Conservation (phyloP, 2,888 invertebrate species). For the Leucoma salicis region DNA sequence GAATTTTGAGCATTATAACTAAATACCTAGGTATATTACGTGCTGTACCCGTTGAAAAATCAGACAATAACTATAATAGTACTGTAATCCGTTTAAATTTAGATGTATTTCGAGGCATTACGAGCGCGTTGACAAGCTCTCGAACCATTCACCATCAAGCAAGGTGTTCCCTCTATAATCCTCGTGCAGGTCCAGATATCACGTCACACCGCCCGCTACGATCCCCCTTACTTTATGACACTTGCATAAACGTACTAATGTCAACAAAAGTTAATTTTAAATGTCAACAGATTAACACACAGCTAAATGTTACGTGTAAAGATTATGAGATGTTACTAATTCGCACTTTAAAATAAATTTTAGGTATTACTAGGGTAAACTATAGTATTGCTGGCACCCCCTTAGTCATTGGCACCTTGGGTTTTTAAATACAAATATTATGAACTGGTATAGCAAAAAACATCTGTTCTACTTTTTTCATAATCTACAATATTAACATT, state of each 20-base stretch:
- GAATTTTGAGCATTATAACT: no score
- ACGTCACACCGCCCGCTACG: conserved; percentile 57
- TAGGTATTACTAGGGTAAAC: no score
- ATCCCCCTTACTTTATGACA: conserved; percentile 45
- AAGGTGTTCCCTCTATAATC: conserved; percentile 70
- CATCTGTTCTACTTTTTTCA: no score
- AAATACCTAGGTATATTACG: no score
- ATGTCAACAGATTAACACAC: conserved; percentile 63
- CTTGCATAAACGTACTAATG: conserved; percentile 50
- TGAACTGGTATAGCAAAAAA: no score
- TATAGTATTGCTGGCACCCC: no score
- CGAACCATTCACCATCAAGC: conserved; percentile 56
- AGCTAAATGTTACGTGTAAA: conserved; percentile 38
- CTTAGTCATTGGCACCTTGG: no score
- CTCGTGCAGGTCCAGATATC: conserved; percentile 48
- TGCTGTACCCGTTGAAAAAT: conserved; percentile 8
- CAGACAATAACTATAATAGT: conserved; percentile 30
- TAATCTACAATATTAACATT: no score
- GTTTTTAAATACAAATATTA: no score
- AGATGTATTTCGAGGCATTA: conserved; percentile 55
- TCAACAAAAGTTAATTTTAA: conserved; percentile 68
- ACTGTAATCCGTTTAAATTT: conserved; percentile 65
- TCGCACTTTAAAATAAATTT: no score
- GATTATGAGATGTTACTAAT: conserved; percentile 30
- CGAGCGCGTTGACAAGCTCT: conserved; percentile 71